A percentile compares a stretch with the other conserved stretches of the same genome.
Conservation (phyloP, 2,113 vertebrate genomes). For the Raja brachyura region DNA sequence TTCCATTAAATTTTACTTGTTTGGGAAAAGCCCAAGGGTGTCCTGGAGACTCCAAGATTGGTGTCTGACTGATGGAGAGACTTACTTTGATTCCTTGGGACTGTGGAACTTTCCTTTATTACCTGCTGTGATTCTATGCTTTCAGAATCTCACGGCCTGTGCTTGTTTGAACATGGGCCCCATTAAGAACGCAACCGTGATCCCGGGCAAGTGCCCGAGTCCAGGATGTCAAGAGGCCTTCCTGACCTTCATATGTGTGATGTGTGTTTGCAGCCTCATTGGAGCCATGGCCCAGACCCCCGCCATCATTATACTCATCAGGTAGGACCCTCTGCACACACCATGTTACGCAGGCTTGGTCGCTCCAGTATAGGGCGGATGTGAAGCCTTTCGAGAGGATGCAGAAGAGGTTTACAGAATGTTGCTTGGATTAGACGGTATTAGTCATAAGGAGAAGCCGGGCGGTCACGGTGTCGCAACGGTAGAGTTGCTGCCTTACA, state of each 20-base stretch:
- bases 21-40: background rate
- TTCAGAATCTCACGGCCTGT: conserved; percentile 84
- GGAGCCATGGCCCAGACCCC: conserved; percentile 97
- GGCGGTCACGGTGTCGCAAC: too few relatives aligned
- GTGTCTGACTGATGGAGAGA: background rate
- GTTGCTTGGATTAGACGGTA: too few relatives aligned
- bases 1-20: background rate
- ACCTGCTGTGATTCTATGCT: conserved; percentile 41
- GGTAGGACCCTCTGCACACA: conserved; percentile 51
- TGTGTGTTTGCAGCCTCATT: conserved; percentile 93
- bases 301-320: conserved; percentile 94
- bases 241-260: conserved; percentile 91
- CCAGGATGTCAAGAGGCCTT: conserved; percentile 87
- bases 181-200: conserved; percentile 61
- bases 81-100: background rate
- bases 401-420: too few relatives aligned
- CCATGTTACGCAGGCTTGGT: background rate
- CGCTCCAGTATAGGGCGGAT: too few relatives aligned
- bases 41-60: background rate
- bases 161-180: conserved; percentile 66
- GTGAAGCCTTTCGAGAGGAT: too few relatives aligned
- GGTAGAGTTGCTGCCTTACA: too few relatives aligned
- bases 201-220: conserved; percentile 84
- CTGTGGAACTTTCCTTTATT: background rate
- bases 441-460: too few relatives aligned